Evolutionary conservation across 2,113 vertebrate species (phyloP).

Genomic region (Struthio camelus): DNA sequence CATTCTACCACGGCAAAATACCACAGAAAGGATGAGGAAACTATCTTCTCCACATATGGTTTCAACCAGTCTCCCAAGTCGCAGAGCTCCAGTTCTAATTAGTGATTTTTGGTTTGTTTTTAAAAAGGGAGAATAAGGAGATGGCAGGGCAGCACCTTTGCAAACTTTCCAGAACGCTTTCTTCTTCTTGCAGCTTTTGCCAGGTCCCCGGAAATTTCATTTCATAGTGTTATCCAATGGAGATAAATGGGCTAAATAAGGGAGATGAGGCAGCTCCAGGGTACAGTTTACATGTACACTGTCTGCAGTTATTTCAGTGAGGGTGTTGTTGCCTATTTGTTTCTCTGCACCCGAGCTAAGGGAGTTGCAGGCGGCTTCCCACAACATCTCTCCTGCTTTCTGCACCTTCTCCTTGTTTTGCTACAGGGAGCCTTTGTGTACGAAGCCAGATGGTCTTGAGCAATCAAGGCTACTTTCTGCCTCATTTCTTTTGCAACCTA

Average conservation of each 20-base stretch:
- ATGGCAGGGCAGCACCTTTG: background rate
- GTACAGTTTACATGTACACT: accelerated
- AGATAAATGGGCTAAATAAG: accelerated
- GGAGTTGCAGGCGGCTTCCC: background rate
- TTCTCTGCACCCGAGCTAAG: accelerated
- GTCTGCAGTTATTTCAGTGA: no score
- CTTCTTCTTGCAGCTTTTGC: background rate
- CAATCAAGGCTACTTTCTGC: background rate
- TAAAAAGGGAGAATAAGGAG: background rate
- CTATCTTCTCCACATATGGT: no score
- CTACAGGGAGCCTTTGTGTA: accelerated
- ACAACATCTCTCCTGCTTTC: background rate
- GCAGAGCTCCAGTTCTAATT: background rate
- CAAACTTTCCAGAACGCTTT: background rate
- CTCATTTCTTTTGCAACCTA: background rate
- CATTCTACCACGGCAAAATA: background rate
- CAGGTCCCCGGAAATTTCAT: background rate
- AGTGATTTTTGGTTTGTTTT: background rate
- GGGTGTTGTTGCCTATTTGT: accelerated
- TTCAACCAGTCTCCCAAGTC: background rate
- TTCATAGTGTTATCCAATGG: background rate
- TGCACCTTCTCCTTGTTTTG: background rate
- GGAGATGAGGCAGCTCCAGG: background rate
- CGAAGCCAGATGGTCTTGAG: background rate
- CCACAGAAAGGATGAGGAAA: background rate